These are phyloP conservation scores for Drosophila austrosaltans DNA, from an alignment of 2,888 invertebrate species.

Conservation along the genomic window DNA sequence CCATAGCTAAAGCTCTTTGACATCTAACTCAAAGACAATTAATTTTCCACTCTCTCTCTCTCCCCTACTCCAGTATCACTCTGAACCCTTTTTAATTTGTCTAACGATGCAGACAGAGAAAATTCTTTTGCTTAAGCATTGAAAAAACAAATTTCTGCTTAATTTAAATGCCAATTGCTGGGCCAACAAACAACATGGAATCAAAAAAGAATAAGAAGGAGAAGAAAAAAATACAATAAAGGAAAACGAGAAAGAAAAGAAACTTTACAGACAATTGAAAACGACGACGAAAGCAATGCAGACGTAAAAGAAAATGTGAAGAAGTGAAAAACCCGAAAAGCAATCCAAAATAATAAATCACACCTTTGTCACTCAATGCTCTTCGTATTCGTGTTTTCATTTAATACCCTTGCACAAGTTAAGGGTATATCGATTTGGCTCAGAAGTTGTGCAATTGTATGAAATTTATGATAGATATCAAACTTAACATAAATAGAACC, in stretches of 20 bases:
- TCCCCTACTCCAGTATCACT: background rate
- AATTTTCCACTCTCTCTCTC: background rate
- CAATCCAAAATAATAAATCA: constrained; percentile 73
- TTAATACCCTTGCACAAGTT: background rate
- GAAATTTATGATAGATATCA: too few relatives aligned
- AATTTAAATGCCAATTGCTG: constrained; percentile 59
- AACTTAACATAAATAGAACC: too few relatives aligned
- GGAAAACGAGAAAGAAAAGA: background rate
- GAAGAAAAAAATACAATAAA: constrained; percentile 30
- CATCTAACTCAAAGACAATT: constrained; percentile 5
- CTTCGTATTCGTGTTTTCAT: constrained; percentile 13
- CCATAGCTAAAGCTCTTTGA: background rate
- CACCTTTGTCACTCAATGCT: constrained; percentile 73
- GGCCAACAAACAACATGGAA: constrained; percentile 20
- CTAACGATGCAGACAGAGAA: constrained; percentile 19
- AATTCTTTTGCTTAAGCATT: constrained; percentile 25
- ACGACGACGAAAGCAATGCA: background rate
- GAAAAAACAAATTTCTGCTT: constrained; percentile 52
- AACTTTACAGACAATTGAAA: constrained; percentile 25
- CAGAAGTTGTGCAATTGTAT: too few relatives aligned
- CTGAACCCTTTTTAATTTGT: constrained; percentile 8
- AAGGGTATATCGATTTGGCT: background rate
- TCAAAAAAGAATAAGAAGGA: constrained; percentile 45
- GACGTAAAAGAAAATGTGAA: constrained; percentile 1
- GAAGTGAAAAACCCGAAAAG: constrained; percentile 33